phyloP scores from a whole-genome alignment of 2,113 vertebrate genomes.

The Scytalopus superciliaris region DNA sequence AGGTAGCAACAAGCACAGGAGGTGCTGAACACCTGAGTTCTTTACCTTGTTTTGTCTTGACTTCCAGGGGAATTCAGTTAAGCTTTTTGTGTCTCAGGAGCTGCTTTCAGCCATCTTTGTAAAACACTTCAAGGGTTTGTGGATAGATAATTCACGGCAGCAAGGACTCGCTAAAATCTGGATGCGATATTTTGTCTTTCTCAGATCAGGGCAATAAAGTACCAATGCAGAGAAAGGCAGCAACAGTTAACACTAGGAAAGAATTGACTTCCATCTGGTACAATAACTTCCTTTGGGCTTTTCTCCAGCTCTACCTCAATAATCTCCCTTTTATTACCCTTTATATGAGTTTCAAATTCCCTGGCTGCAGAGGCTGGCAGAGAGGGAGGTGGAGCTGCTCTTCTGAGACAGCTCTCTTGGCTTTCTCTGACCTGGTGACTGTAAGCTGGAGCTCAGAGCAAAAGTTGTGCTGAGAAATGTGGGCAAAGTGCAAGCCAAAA shows the following conservation, averaged over 20 bases:
- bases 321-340: slow-evolving; percentile 49
- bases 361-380: background rate
- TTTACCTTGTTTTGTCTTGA: background rate
- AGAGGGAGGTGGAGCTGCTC: background rate
- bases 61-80: background rate
- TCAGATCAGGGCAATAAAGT: slow-evolving; percentile 1
- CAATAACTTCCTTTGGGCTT: slow-evolving; percentile 37
- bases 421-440: background rate
- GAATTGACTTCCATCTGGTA: slow-evolving; percentile 29
- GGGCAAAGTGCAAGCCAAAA: background rate
- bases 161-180: background rate
- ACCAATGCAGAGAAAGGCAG: background rate
- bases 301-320: slow-evolving; percentile 36
- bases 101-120: background rate
- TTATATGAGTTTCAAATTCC: slow-evolving; percentile 47
- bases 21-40: background rate
- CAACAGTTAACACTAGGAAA: background rate
- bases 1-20: fast-evolving
- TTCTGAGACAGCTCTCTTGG: background rate
- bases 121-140: background rate
- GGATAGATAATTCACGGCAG: background rate
- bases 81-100: background rate
- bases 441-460: background rate
- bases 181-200: background rate
- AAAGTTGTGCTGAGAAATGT: background rate